A percentile compares a stretch with the other conserved stretches of the same genome.
phyloP scores from a whole-genome alignment of 2,888 invertebrate species.

The Galerucella pusilla region DNA sequence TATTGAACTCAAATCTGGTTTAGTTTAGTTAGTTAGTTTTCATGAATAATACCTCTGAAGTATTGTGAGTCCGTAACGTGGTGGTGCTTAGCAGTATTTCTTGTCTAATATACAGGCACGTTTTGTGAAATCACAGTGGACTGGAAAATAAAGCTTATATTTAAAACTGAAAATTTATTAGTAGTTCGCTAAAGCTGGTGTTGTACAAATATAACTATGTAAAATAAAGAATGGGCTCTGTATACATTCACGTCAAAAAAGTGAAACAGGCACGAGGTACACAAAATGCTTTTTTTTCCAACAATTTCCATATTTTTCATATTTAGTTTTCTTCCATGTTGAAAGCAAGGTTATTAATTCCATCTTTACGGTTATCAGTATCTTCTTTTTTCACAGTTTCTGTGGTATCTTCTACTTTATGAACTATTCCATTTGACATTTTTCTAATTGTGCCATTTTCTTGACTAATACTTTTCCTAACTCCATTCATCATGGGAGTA shows the following conservation, averaged over 20 bases:
- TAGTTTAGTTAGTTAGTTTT: too few species aligned
- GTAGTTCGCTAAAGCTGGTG: background rate
- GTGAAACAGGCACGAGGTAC: background rate
- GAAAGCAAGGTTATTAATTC: slow-evolving; percentile 62
- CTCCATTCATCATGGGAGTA: slow-evolving; percentile 53
- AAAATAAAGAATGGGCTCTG: background rate
- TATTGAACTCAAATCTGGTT: too few species aligned
- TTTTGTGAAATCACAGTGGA: too few species aligned
- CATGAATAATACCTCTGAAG: too few species aligned
- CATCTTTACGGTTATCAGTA: slow-evolving; percentile 29
- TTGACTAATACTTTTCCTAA: slow-evolving; percentile 40
- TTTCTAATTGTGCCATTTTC: slow-evolving; percentile 8
- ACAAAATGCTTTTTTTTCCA: background rate
- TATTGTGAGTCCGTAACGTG: too few species aligned
- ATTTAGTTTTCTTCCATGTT: slow-evolving; percentile 56
- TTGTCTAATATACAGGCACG: too few species aligned
- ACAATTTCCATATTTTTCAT: background rate
- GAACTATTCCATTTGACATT: slow-evolving; percentile 53
- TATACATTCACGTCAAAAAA: background rate
- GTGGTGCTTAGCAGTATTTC: too few species aligned
- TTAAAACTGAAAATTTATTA: background rate
- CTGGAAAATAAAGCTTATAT: too few species aligned
- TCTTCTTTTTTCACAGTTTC: slow-evolving; percentile 3
- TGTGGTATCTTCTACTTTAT: slow-evolving; percentile 54
- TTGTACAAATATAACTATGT: background rate